Conservation (phyloP, 2,888 invertebrate genomes). For the Limenitis camilla region DNA sequence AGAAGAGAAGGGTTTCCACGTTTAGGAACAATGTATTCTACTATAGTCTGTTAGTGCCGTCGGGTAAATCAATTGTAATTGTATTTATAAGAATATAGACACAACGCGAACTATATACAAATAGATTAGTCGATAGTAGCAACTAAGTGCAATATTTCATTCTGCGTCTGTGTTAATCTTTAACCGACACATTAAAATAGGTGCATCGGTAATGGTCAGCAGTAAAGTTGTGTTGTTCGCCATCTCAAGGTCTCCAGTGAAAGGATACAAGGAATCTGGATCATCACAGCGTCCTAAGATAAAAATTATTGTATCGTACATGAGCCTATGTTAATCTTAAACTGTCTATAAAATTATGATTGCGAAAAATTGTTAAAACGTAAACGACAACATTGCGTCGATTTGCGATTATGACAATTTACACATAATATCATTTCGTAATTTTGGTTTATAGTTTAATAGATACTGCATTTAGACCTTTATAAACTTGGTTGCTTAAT, state of each 20-base stretch:
- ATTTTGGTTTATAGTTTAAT: too few relatives aligned
- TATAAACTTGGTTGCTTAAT: not conserved
- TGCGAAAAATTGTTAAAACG: conserved; percentile 6
- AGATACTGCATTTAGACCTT: too few relatives aligned
- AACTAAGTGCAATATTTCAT: conserved; percentile 49
- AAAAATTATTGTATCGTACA: conserved; percentile 21
- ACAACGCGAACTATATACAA: conserved; percentile 40
- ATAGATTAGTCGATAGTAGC: conserved; percentile 39
- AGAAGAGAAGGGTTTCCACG: conserved; percentile 11
- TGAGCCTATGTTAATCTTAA: conserved; percentile 27
- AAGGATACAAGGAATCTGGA: conserved; percentile 70
- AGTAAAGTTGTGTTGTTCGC: conserved; percentile 47
- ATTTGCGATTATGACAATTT: not conserved
- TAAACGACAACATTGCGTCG: conserved; percentile 2
- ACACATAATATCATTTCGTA: too few relatives aligned
- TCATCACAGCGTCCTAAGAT: conserved; percentile 49
- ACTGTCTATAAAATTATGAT: conserved; percentile 26
- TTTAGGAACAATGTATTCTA: conserved; percentile 19
- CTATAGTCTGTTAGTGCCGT: conserved; percentile 15
- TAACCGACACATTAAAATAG: conserved; percentile 58
- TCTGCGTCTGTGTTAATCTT: conserved; percentile 63
- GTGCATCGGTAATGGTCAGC: conserved; percentile 62
- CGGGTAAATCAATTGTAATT: not conserved
- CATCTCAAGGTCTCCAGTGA: conserved; percentile 66
- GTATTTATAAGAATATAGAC: conserved; percentile 29